Conservation (phyloP, 2,888 invertebrate species). For the Vesta saturnalis region DNA sequence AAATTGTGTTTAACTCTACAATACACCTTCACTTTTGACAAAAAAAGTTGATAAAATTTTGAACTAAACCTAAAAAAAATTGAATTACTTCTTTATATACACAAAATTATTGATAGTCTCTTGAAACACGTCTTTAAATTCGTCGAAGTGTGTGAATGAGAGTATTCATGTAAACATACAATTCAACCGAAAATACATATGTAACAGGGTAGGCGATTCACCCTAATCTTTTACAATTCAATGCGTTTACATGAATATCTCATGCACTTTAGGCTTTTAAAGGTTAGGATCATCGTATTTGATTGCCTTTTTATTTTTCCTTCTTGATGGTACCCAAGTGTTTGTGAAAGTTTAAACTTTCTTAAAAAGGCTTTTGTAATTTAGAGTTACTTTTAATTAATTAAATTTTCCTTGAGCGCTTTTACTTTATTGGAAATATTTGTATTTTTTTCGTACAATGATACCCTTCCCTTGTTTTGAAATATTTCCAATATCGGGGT, state of each 20-base stretch:
- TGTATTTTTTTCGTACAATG: too few species aligned
- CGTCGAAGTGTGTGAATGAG: conserved; percentile 42
- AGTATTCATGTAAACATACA: conserved; percentile 50
- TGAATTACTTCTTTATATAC: background rate
- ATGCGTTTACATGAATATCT: conserved; percentile 50
- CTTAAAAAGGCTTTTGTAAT: background rate
- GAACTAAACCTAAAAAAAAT: background rate
- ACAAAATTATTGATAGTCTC: conserved; percentile 23
- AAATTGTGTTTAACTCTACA: background rate
- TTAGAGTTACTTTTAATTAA: background rate
- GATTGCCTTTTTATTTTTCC: conserved; percentile 40
- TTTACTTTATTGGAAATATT: too few species aligned
- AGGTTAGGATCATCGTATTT: conserved; percentile 41
- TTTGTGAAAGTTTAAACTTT: background rate
- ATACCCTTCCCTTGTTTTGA: too few species aligned
- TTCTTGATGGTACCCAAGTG: conserved; percentile 15
- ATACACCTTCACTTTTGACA: background rate
- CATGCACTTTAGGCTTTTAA: conserved; percentile 46
- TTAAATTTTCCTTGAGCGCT: background rate
- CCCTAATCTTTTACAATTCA: conserved; percentile 52
- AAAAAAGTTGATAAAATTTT: background rate
- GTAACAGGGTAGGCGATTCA: conserved; percentile 48
- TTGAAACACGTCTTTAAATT: conserved; percentile 29
- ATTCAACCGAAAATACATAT: conserved; percentile 47
- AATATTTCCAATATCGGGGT: too few species aligned